phyloP scores from a whole-genome alignment of 2,888 invertebrate genomes.

The Empis livida region DNA sequence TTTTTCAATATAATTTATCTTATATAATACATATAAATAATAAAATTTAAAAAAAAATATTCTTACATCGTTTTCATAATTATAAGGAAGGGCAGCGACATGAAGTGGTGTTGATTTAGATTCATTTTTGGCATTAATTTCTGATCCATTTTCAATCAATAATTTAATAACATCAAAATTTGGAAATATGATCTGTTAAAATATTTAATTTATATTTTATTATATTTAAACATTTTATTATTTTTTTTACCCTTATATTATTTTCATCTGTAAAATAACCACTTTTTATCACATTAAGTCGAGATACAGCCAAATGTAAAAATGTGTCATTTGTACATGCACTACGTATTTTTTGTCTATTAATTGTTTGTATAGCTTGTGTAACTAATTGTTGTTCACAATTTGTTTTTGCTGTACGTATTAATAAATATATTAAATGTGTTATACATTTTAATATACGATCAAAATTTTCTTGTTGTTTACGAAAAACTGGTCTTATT shows the following conservation, averaged over 20 bases:
- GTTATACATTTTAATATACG: conserved; percentile 66
- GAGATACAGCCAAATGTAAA: conserved; percentile 70
- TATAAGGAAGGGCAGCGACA: conserved; percentile 63
- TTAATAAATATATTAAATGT: conserved; percentile 59
- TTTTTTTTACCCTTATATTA: conserved; percentile 33
- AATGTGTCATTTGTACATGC: conserved; percentile 64
- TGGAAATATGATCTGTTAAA: conserved; percentile 55
- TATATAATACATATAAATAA: too few relatives aligned
- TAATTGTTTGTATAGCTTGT: conserved; percentile 40
- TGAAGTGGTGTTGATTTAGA: conserved; percentile 69
- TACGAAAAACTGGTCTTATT: conserved; percentile 55
- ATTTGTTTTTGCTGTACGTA: conserved; percentile 42
- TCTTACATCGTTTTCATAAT: conserved; percentile 54
- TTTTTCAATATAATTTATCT: too few relatives aligned
- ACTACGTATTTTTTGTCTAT: conserved; percentile 48
- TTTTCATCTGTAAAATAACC: conserved; percentile 61
- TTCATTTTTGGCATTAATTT: conserved; percentile 62
- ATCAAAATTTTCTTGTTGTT: conserved; percentile 72
- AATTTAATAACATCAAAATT: conserved; percentile 52
- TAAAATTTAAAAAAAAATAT: too few relatives aligned
- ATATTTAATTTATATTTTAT: background rate
- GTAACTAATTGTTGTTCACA: conserved; percentile 38
- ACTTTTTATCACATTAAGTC: conserved; percentile 63
- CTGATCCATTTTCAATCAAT: conserved; percentile 64
- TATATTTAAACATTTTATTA: background rate